Evolutionary conservation across 2,797 vertebrate species (phyloP), one percentile per base, ranked within the genome.

Genomic region (Enteromius trimaculatus): DNA sequence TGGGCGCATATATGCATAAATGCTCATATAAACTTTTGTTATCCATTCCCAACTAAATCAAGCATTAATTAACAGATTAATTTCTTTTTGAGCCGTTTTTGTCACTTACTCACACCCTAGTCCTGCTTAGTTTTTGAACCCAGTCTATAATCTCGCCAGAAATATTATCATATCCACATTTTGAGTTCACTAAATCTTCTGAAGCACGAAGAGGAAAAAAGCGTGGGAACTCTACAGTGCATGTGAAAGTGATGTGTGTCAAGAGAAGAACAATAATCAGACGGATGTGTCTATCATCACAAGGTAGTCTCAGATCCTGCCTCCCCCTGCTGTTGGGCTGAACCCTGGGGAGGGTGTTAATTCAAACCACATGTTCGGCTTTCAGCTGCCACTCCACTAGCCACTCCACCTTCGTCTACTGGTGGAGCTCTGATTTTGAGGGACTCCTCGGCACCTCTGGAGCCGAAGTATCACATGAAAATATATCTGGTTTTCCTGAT

Each of bases 231-330:
- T 85, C 82, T 39, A 51, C 53, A 75, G 34, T 37, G 42, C 51
- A 87, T 82, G 83, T 80, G 83, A 82, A 85, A 87, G 77, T 79
- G 83, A 87, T 75, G 70, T 62, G 68, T 82, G 80, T 79, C 80
- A 83, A 75, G 80, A 60, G 58, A 71, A 80, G 47, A 86, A 87
- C 78, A 87, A 83, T 83, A 81, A 85, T 42, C 62, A 82, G 72
- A 77, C 69, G 37, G 62, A 85, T 58, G 42, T 76, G 74, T 71
- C 77, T 76, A 83, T 84, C 70, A 82, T 76, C 75, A 76, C 87
- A 71, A 74, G n/a, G 84, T 42, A 34, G 69, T 79, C 84, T 68
- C 74, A 76, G 77, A 71, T 51, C 84, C 74, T 83, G 81, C 75
- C 51, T 77, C 60, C 71, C 51, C 80, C 75, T n/a, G 11, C 68